Base-by-base conservation (phyloP, 2,888 invertebrate species). In the Brachycybe producta region DNA sequence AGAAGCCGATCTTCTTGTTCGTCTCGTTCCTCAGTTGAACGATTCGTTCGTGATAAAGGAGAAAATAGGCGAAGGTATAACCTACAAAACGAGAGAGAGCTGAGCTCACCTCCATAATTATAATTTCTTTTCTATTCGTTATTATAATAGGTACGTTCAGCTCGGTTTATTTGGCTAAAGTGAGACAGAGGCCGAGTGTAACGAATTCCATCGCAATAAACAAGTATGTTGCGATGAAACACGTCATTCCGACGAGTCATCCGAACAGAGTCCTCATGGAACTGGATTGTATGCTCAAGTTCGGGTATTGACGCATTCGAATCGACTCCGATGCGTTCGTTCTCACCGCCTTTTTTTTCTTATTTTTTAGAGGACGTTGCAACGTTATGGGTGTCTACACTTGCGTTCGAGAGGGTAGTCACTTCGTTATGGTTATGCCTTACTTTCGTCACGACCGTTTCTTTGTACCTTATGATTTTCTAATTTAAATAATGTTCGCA, bases 381-480 rank as follows among this genome's bases (percentile, higher is more conserved):
- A 80, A 90, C 71, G 80, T 90, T 15, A 84, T 84, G 58, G 83
- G 83, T 45, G 75, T 88, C 52, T 78, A 83, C 57, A 70, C 84
- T 55, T 86, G 85, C 62, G 69, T 88, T 42, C 75, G 87, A 47
- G 75, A 80, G 60, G 72, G 75, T 55, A 84, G 86, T 60, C 81
- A 84, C 51, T 79, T 87, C 54, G 84, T 84, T 46, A 84, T 91
- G 65, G 76, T 88, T 43, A 88, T 90, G 90, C 87, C 88, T 2
- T 87, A 82, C 64, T 78, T 88, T 72, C 78, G 78, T 55, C 88
- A 90, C 65, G 78, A 78, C 60, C 79, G 77, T 60, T 87, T 84
- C 67, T 74, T 75, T 57, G 84, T 84, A 68, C 75, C 76, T 73
- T 24, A 52, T 11, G 5, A 23, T 36, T 54, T 19, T 5, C 15